Conservation (phyloP, 2,888 invertebrate genomes). For the Drosophila neotestacea region DNA sequence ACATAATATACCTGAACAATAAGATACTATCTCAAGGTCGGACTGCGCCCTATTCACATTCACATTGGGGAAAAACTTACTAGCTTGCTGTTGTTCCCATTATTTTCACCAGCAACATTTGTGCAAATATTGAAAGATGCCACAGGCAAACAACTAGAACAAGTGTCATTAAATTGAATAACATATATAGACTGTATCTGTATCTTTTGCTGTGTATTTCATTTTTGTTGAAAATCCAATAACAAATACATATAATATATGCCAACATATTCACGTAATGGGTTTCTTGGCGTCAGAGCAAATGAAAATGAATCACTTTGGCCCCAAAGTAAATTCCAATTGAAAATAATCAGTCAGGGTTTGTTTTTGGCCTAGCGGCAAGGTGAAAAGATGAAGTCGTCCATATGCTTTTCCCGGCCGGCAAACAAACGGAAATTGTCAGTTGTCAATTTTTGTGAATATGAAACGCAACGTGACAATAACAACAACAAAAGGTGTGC, state of each 20-base stretch:
- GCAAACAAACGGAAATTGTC: conserved; percentile 74
- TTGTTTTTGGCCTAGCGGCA: neutral
- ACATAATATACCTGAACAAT: conserved; percentile 40
- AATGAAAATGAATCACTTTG: conserved; percentile 54
- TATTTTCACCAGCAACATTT: conserved; percentile 41
- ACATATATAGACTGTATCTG: conserved; percentile 26
- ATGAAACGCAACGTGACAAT: conserved; percentile 15
- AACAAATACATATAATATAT: conserved; percentile 4
- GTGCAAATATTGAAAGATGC: conserved; percentile 55
- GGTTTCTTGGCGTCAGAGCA: conserved; percentile 55
- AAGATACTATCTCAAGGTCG: conserved; percentile 42
- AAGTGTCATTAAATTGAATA: conserved; percentile 63
- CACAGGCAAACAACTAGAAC: conserved; percentile 50
- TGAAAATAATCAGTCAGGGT: conserved; percentile 47
- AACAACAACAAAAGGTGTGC: conserved; percentile 43
- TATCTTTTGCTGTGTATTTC: neutral
- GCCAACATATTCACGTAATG: conserved; percentile 59
- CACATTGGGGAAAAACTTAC: conserved; percentile 23
- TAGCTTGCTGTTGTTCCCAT: conserved; percentile 15
- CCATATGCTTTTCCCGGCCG: conserved; percentile 24
- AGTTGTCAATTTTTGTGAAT: conserved; percentile 68
- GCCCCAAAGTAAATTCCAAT: conserved; percentile 49
- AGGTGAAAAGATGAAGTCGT: neutral
- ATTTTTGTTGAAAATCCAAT: conserved; percentile 20
- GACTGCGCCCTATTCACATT: conserved; percentile 46